Conservation (phyloP, 2,113 vertebrate genomes). For the Panthera leo region DNA sequence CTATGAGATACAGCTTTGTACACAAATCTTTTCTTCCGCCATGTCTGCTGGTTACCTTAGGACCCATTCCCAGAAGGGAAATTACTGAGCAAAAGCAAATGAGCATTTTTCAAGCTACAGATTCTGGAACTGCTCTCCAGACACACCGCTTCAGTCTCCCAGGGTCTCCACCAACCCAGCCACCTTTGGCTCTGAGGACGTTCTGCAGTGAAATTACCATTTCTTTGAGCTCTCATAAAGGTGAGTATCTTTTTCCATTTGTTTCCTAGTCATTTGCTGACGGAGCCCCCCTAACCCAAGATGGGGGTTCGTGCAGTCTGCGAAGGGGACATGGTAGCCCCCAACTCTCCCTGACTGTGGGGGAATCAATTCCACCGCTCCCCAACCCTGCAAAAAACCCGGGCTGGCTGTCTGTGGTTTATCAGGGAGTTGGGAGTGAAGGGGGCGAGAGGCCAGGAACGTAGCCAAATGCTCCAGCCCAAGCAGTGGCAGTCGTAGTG, state of each 20-base stretch:
- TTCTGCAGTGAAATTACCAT: background rate
- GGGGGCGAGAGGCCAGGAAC: background rate
- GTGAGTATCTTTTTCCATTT: background rate
- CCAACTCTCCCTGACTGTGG: background rate
- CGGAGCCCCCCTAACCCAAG: background rate
- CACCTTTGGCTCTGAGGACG: background rate
- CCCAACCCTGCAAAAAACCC: no score
- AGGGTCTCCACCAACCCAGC: fast-evolving
- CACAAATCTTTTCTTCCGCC: background rate
- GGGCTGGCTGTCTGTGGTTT: background rate
- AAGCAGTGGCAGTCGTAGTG: background rate
- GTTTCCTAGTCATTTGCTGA: background rate
- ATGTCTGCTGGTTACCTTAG: background rate
- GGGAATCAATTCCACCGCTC: no score
- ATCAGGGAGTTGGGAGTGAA: background rate
- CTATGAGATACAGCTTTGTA: background rate
- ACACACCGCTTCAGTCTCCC: background rate
- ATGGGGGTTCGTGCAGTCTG: background rate
- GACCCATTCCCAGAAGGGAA: background rate
- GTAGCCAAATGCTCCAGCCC: background rate
- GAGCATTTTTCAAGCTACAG: background rate
- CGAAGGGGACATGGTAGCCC: background rate
- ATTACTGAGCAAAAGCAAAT: background rate
- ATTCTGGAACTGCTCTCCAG: background rate
- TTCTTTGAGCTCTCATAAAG: background rate